phyloP scores from a whole-genome alignment of 2,113 vertebrate genomes.

The Anoura caudifer region DNA sequence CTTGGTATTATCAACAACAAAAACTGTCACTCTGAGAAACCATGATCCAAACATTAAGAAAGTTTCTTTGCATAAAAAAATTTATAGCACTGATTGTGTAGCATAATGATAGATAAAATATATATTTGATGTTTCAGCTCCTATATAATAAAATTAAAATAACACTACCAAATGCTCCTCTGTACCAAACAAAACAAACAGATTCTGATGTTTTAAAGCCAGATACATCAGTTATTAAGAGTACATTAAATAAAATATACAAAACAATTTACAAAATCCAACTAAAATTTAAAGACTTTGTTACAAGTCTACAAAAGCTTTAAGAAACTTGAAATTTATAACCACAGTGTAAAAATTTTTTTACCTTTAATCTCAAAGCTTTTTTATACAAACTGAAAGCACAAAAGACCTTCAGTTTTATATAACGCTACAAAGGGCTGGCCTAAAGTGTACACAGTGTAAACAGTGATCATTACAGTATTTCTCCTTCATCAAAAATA shows the following conservation, averaged over 20 bases:
- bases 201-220: conserved; percentile 82
- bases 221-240: conserved; percentile 81
- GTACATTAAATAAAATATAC: conserved; percentile 89
- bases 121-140: conserved; percentile 81
- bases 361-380: conserved; percentile 86
- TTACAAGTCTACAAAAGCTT: conserved; percentile 88
- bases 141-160: conserved; percentile 85
- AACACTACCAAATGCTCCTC: conserved; percentile 81
- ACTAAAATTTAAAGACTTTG: conserved; percentile 87
- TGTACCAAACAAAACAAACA: conserved; percentile 84
- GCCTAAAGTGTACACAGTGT: conserved; percentile 86
- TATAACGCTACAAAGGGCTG: conserved; percentile 86
- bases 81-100: conserved; percentile 86
- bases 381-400: conserved; percentile 84
- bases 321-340: conserved; percentile 88
- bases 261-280: conserved; percentile 86
- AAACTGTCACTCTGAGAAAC: conserved; percentile 80
- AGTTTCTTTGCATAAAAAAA: conserved; percentile 84
- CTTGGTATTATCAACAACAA: conserved; percentile 74
- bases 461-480: conserved; percentile 84
- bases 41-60: conserved; percentile 82
- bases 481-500: conserved; percentile 84
- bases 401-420: conserved; percentile 85
- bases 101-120: conserved; percentile 84
- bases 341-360: conserved; percentile 86